Evolutionary conservation across 2,113 vertebrate genomes (phyloP).

Genomic region (Oenanthe oenanthe): DNA sequence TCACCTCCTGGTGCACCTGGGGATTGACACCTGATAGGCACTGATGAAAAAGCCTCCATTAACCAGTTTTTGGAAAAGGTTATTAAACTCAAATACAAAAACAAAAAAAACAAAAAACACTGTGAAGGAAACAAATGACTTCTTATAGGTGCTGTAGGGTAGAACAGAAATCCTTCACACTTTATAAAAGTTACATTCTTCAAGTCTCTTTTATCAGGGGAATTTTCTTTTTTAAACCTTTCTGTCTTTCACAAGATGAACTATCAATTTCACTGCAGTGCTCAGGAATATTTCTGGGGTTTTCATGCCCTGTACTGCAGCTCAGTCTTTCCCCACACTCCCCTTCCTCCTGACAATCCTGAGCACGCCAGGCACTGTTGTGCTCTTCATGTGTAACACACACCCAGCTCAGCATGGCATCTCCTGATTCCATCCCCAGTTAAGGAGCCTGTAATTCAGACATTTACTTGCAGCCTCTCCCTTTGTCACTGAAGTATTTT

Average conservation of each 20-base stretch:
- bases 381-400: neutral
- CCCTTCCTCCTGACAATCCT: neutral
- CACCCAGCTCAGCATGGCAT: neutral
- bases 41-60: neutral
- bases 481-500: neutral
- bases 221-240: neutral
- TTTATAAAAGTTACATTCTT: neutral
- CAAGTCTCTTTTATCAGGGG: neutral
- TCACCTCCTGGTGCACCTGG: neutral
- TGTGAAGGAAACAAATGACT: rapidly evolving
- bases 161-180: neutral
- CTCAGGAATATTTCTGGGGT: neutral
- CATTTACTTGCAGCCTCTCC: neutral
- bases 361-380: neutral
- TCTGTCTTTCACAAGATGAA: neutral
- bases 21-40: neutral
- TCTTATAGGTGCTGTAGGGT: neutral
- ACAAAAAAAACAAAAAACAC: neutral
- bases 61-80: neutral
- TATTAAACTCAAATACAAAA: neutral
- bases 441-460: neutral
- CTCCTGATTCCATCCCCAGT: slow-evolving; percentile 6
- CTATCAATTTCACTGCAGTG: neutral
- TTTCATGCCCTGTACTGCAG: rapidly evolving
- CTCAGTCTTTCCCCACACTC: neutral